Conservation (phyloP, 1,140 invertebrate genomes). For the Cheumatopsyche charites region DNA sequence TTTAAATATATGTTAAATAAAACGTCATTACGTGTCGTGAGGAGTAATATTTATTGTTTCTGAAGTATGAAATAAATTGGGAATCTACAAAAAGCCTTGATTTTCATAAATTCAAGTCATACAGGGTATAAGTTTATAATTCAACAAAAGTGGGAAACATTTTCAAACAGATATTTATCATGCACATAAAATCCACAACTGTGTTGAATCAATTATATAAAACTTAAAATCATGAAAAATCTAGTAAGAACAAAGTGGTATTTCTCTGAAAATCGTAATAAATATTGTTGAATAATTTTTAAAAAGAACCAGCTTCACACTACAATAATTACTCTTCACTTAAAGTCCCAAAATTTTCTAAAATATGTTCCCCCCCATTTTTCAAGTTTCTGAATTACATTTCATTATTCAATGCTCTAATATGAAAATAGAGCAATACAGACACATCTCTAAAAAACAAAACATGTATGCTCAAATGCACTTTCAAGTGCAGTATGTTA, state of each 20-base stretch:
- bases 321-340: constrained; percentile 31
- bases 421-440: no score
- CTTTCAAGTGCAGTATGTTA: no score
- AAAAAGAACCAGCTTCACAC: not conserved
- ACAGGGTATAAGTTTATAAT: no score
- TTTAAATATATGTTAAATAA: not conserved
- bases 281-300: no score
- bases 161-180: not conserved
- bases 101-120: not conserved
- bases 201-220: not conserved
- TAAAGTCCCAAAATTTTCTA: constrained; percentile 32
- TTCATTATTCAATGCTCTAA: not conserved
- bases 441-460: no score
- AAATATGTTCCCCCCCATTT: constrained; percentile 12
- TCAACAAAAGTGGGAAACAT: no score
- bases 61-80: not conserved
- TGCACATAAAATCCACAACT: not conserved
- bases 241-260: not conserved
- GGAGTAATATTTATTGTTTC: constrained; percentile 25
- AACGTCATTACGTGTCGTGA: constrained; percentile 7
- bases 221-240: no score
- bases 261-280: no score
- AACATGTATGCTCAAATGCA: no score
- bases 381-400: constrained; percentile 1
- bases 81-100: not conserved